A percentile compares a stretch with the other conserved stretches of the same genome.
phyloP scores from a whole-genome alignment of 2,888 invertebrate species.

The Cryptus viduatorius region DNA sequence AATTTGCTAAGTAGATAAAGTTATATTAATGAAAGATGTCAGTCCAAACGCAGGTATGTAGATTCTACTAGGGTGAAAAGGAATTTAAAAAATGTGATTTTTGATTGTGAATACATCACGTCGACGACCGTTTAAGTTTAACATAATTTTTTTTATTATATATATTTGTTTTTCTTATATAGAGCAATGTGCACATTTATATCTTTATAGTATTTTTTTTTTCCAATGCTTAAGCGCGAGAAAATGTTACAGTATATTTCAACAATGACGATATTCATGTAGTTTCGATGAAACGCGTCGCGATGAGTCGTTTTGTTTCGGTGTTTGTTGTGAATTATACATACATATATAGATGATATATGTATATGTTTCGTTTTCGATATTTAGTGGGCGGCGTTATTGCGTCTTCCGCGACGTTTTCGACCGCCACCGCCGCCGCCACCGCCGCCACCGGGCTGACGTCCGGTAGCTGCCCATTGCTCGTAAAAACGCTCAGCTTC shows the following conservation, averaged over 20 bases:
- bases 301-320: conserved; percentile 6
- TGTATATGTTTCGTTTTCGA: neutral
- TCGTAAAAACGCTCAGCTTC: conserved; percentile 93
- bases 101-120: neutral
- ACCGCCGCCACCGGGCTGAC: conserved; percentile 84
- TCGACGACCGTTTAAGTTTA: neutral
- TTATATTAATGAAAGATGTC: too few relatives aligned
- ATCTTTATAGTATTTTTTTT: conserved; percentile 57
- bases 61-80: neutral
- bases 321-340: neutral
- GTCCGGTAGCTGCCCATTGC: conserved; percentile 87
- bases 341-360: conserved; percentile 10
- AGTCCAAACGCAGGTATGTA: too few relatives aligned
- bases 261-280: conserved; percentile 68
- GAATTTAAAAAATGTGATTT: neutral
- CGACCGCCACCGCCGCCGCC: conserved; percentile 82
- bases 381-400: conserved; percentile 78
- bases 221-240: conserved; percentile 70
- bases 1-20: neutral
- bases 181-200: conserved; percentile 68
- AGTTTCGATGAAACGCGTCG: conserved; percentile 60
- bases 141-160: conserved; percentile 42
- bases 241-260: conserved; percentile 70
- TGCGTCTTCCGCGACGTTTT: conserved; percentile 81
- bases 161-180: conserved; percentile 52